Base-by-base conservation (phyloP, 1,140 invertebrate genomes). In the Diorhabda elongata region DNA sequence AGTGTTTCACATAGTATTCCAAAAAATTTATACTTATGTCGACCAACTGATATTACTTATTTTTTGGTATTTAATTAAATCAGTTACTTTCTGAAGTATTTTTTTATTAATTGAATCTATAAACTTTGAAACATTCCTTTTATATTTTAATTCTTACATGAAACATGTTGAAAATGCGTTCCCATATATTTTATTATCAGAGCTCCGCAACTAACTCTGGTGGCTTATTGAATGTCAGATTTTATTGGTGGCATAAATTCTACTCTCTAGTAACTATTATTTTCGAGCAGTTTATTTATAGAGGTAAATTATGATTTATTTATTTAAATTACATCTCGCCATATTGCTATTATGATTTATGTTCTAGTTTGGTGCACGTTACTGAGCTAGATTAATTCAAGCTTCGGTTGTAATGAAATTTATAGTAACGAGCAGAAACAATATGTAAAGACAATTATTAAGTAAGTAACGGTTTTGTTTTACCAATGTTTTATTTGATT, bases 271-370 rank as follows among this genome's bases (percentile, higher is more conserved):
- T 47, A 64, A 56, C 63, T 57, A 64, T 64, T 57, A 64, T 64
- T 64, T 52, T 41, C 63, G 11, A 64, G 43, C 45, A 64, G 63
- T 64, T 64, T 64, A 62, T 62, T 62, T 62, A 64, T 64, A 57
- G 63, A 64, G 63, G 45, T 56, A 64, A 64, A 64, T 44, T 64
- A 64, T 64, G 63, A 64, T 64, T 64, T 57, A 64, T 64, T 64
- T 64, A 64, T 64, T 64, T 64, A 64, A 64, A 64, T 64, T 64
- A n/a, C 63, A 63, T 63, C 61, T 63, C 61, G 44, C 42, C 61
- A 43, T 63, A 64, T 44, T 64, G 63, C 63, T 64, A 64, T 64
- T 44, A 56, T 64, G 42, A 64, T 64, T 64, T 64, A 64, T 45
- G 63, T 42, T 56, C 63, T 42, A 64, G 63, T 64, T 64, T 26